Conservation (phyloP, 2,888 invertebrate species). For the Phytoseiulus persimilis region DNA sequence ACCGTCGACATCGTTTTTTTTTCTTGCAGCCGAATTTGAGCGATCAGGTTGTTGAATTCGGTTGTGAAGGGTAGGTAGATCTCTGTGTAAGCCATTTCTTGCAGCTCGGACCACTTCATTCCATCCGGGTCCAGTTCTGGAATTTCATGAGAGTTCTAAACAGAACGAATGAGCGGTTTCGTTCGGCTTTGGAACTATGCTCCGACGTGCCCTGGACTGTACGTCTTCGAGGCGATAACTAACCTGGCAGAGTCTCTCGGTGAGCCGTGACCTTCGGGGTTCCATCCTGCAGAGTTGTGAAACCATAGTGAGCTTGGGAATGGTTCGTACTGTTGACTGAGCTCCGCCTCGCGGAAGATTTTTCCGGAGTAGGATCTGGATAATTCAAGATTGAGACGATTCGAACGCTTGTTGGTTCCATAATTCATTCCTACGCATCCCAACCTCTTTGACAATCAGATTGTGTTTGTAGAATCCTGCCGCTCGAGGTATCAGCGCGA, state of each 20-base stretch:
- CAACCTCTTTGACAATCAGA: not conserved
- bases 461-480: constrained; percentile 6
- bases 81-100: not conserved
- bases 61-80: not conserved
- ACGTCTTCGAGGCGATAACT: not conserved
- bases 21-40: not conserved
- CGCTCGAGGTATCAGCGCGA: not conserved
- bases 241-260: not conserved
- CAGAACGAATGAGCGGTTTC: no score
- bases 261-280: not conserved
- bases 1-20: not conserved
- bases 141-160: not conserved
- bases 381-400: no score
- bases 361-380: no score
- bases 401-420: no score
- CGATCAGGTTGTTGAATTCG: not conserved
- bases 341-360: no score
- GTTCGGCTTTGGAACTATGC: no score
- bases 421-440: no score
- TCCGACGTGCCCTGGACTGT: no score
- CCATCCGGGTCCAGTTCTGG: not conserved
- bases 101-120: not conserved
- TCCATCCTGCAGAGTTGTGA: not conserved
- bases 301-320: no score
- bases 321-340: no score